These are phyloP conservation scores for Uloborus plumipes DNA, from an alignment of 2,888 invertebrate genomes.

Conservation along the genomic window DNA sequence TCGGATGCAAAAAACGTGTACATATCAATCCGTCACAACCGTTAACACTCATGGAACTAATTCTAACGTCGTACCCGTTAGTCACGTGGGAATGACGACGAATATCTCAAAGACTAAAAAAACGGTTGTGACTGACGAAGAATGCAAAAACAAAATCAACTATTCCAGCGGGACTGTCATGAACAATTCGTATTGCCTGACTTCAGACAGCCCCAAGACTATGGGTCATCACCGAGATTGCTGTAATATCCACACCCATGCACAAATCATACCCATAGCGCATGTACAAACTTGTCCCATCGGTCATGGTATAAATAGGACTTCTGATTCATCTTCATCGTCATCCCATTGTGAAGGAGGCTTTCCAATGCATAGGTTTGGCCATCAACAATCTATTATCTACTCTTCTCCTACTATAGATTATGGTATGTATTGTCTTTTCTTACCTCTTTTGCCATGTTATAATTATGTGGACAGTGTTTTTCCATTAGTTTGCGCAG, in stretches of 20 bases:
- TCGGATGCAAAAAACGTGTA: conserved; percentile 59
- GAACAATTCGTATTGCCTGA: conserved; percentile 41
- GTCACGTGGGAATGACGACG: conserved; percentile 55
- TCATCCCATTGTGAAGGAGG: conserved; percentile 52
- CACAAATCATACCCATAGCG: conserved; percentile 54
- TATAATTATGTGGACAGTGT: too few relatives aligned
- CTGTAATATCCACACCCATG: conserved; percentile 44
- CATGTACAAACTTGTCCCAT: conserved; percentile 51
- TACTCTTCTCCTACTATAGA: conserved; percentile 43
- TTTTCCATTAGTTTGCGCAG: too few relatives aligned
- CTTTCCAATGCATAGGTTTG: conserved; percentile 49
- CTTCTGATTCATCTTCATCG: conserved; percentile 26
- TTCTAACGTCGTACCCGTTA: conserved; percentile 42
- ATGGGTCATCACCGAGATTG: conserved; percentile 34
- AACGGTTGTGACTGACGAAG: conserved; percentile 56
- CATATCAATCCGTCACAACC: conserved; percentile 60
- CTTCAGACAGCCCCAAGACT: conserved; percentile 42
- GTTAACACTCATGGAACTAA: conserved; percentile 48
- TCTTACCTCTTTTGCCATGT: neutral
- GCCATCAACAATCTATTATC: conserved; percentile 49
- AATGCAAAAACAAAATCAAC: conserved; percentile 54
- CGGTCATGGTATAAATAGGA: conserved; percentile 36
- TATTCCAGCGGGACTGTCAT: conserved; percentile 39
- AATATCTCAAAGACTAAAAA: conserved; percentile 57
- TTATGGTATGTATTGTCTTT: conserved; percentile 31